Conservation (phyloP, 2,113 vertebrate species). For the Salvelinus namaycush region DNA sequence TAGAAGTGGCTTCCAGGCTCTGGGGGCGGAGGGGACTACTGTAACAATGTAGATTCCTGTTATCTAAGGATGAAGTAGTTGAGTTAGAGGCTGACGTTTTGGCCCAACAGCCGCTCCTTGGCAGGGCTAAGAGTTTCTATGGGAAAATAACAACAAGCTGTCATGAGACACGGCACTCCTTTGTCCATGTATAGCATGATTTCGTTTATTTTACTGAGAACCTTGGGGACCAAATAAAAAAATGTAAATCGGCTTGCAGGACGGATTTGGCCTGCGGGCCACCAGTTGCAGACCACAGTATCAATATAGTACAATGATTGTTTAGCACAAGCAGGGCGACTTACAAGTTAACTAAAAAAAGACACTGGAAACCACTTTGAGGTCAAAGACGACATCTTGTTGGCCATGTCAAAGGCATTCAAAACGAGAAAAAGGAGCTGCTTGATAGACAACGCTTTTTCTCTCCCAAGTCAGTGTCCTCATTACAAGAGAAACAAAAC, state of each 20-base stretch:
- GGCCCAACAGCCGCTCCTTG: neutral
- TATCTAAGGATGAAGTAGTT: constrained; percentile 2
- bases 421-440: constrained; percentile 52
- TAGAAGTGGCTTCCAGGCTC: constrained; percentile 68
- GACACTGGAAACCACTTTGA: constrained; percentile 66
- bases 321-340: constrained; percentile 5
- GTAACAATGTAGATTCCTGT: constrained; percentile 9
- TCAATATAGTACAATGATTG: neutral
- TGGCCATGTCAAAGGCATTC: constrained; percentile 53
- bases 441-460: constrained; percentile 58
- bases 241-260: too few relatives aligned
- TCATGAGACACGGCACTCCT: constrained; percentile 14
- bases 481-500: constrained; percentile 65
- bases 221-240: too few relatives aligned
- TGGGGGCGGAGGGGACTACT: neutral
- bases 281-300: too few relatives aligned
- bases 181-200: too few relatives aligned
- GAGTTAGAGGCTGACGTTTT: neutral
- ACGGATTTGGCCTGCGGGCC: too few relatives aligned
- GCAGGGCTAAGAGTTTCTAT: neutral
- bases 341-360: constrained; percentile 29
- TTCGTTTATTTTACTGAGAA: too few relatives aligned
- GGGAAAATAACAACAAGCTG: neutral
- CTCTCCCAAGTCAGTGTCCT: constrained; percentile 57
- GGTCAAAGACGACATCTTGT: constrained; percentile 39